phyloP scores from a whole-genome alignment of 1,140 invertebrate species.

The Drosophila arawakana region DNA sequence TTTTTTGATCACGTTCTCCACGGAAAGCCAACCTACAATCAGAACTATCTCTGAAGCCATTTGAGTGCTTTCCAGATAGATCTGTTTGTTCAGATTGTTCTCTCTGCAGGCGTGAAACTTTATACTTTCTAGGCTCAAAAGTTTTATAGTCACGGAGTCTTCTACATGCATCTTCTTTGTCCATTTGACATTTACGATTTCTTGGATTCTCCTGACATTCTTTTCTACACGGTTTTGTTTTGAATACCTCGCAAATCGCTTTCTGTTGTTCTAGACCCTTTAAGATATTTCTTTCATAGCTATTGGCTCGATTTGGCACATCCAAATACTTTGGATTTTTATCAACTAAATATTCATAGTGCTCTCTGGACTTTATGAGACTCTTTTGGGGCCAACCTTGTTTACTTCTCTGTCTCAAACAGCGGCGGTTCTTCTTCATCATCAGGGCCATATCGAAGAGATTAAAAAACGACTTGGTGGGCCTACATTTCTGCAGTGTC shows the following conservation, averaged over 20 bases:
- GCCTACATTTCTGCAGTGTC: not conserved
- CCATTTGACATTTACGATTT: not conserved
- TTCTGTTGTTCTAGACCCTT: constrained; percentile 5
- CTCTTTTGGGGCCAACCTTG: not conserved
- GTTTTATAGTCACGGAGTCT: not conserved
- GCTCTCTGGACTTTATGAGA: constrained; percentile 1
- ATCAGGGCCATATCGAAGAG: not conserved
- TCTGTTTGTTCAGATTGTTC: constrained; percentile 24
- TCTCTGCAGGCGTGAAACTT: constrained; percentile 3
- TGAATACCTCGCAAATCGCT: not conserved
- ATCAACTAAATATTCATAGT: not conserved
- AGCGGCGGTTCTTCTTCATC: not conserved
- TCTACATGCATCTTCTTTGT: not conserved
- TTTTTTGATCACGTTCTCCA: not conserved
- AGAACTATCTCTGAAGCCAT: constrained; percentile 8
- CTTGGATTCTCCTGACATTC: not conserved
- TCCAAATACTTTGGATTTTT: constrained; percentile 11
- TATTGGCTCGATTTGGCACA: constrained; percentile 3
- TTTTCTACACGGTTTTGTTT: not conserved
- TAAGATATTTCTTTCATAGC: constrained; percentile 41
- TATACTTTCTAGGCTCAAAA: not conserved
- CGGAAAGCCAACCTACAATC: constrained; percentile 22
- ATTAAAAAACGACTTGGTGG: constrained; percentile 2
- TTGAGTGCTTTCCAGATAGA: not conserved
- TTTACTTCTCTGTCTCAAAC: not conserved